Evolutionary conservation across 2,797 vertebrate genomes (phyloP).

Genomic region (Betta splendens): DNA sequence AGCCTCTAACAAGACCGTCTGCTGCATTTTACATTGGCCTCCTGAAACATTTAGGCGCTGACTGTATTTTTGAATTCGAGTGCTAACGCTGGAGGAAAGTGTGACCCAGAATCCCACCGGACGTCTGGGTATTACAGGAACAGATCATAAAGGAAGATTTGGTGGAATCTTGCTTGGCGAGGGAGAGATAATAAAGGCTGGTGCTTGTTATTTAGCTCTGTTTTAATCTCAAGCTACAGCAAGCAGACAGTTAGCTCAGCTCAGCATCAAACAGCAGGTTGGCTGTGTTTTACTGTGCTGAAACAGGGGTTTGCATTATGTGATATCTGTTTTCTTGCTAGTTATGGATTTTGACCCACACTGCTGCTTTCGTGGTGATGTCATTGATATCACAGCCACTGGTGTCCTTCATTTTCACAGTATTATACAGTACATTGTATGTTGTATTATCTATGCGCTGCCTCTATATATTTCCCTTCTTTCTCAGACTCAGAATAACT

Average conservation of each 20-base stretch:
- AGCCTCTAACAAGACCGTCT: constrained; percentile 6
- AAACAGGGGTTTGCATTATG: no score
- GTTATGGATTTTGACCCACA: no score
- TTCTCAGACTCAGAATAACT: no score
- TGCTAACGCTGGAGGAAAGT: constrained; percentile 1
- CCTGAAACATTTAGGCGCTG: not conserved
- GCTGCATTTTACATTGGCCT: constrained; percentile 2
- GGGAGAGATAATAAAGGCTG: not conserved
- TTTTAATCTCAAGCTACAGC: not conserved
- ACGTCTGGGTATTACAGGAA: constrained; percentile 5
- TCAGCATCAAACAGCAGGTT: no score
- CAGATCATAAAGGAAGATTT: constrained; percentile 1
- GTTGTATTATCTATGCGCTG: no score
- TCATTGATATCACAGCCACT: no score
- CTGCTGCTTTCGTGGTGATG: no score
- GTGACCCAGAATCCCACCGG: not conserved
- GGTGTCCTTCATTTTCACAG: no score
- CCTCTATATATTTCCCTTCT: no score
- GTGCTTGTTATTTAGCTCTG: not conserved
- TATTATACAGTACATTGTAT: no score
- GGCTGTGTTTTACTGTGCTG: no score
- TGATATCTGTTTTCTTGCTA: no score
- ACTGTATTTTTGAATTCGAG: not conserved
- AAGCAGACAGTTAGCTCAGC: not conserved
- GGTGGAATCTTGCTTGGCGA: not conserved